A percentile compares a stretch with the other conserved stretches of the same genome.
phyloP scores from a whole-genome alignment of 2,797 vertebrate species.

The Acridotheres tristis region DNA sequence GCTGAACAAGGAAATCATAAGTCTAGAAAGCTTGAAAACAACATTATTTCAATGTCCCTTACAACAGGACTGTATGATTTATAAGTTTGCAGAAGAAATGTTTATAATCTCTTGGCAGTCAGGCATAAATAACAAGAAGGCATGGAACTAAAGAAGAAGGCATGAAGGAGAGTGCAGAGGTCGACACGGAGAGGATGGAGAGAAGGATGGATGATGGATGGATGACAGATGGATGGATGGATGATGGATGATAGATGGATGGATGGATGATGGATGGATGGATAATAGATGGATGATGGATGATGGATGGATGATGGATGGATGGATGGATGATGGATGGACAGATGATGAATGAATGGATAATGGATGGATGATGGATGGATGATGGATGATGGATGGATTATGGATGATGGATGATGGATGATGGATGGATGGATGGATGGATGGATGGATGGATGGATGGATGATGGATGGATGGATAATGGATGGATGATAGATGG shows the following conservation, averaged over 20 bases:
- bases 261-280: not conserved
- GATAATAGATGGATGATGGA: not conserved
- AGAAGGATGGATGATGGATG: no score
- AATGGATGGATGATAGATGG: not conserved
- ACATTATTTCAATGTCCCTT: not conserved
- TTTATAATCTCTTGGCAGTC: not conserved
- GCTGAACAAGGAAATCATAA: not conserved
- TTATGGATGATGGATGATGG: not conserved
- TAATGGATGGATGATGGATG: not conserved
- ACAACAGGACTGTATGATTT: not conserved
- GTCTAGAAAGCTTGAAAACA: not conserved
- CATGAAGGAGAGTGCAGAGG: not conserved
- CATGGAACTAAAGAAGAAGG: not conserved
- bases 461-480: not conserved
- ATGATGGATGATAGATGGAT: not conserved
- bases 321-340: not conserved
- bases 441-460: not conserved
- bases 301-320: not conserved
- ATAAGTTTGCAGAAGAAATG: not conserved
- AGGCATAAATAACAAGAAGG: not conserved
- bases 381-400: not conserved
- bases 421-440: no score
- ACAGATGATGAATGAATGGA: no score
- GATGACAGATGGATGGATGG: not conserved
- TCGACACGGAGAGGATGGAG: not conserved